Evolutionary conservation across 2,888 invertebrate species (phyloP), one percentile per base, ranked within the genome.

Genomic region (Orchesellides sinensis): DNA sequence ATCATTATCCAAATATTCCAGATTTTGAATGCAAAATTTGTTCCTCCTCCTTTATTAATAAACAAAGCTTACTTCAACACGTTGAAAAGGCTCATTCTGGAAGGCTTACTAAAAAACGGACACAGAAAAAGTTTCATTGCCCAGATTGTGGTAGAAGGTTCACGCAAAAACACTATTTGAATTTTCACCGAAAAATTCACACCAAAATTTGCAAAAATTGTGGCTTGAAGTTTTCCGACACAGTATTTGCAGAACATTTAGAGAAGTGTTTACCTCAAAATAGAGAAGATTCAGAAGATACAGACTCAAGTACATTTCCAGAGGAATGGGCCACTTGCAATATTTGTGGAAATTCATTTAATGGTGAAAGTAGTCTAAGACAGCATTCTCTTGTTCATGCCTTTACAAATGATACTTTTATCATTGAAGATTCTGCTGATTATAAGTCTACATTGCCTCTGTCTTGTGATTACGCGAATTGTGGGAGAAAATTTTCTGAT

Each of bases 401-500:
- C 17, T 78, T 61, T 25, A 29, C 66, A 14, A 35, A 32, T 0
- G 69, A 61, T 29, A 17, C 27, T 17, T 68, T 68, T 25, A 19
- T 21, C 17, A 12, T 21, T 8, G 14, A 2, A n/a, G 19, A 40
- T 10, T 63, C 32, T 25, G 2, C 8, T 0, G 52, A 29, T 19
- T 69, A 52, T 52, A 29, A 32, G 21, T 54, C 19, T 6, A n/a
- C 0, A n/a, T n/a, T 80, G 8, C 73, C 73, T 2, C 68, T 73
- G 14, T 4, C 2, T 3, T 81, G 81, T 32, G 0, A 47, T 0
- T 12, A 54, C 6, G 0, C 1, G 3, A 29, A 29, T 0, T 81
- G 81, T 29, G 12, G 40, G 29, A 56, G 74, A 56, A 54, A 69
- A 61, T 81, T 81, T 63, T 74, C 73, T n/a, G 47, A 74, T 14